Evolutionary conservation across 1,140 invertebrate genomes (phyloP).

Genomic region (Drosophila lini): DNA sequence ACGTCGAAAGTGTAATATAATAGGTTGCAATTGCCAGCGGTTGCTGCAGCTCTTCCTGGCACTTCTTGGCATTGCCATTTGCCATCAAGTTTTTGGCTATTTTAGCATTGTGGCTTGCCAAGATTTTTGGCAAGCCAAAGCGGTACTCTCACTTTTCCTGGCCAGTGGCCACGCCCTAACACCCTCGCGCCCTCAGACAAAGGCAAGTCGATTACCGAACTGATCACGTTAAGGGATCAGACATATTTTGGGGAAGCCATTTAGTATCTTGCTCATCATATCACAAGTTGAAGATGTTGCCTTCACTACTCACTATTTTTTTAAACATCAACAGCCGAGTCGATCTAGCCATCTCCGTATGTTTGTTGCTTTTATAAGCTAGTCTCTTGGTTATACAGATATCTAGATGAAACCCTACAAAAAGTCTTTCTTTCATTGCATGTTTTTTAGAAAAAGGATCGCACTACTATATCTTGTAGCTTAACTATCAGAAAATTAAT

Average conservation of each 20-base stretch:
- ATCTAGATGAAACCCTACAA: background rate
- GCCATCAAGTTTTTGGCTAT: constrained; percentile 18
- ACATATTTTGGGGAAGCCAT: constrained; percentile 25
- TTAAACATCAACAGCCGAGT: background rate
- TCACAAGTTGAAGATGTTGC: no score
- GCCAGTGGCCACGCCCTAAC: constrained; percentile 39
- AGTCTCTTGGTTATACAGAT: background rate
- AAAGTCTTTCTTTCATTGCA: background rate
- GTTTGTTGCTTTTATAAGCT: background rate
- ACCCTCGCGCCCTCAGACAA: background rate
- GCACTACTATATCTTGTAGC: background rate
- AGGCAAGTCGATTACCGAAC: constrained; percentile 44
- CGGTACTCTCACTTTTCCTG: constrained; percentile 17
- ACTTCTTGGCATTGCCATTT: constrained; percentile 46
- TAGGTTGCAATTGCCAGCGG: constrained; percentile 57
- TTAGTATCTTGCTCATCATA: no score
- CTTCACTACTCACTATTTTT: no score
- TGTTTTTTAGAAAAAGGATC: no score
- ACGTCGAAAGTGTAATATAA: constrained; percentile 75
- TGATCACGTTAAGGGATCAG: constrained; percentile 50
- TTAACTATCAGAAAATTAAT: no score
- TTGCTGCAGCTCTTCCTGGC: constrained; percentile 38
- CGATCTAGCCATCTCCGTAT: background rate
- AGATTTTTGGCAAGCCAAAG: constrained; percentile 16
- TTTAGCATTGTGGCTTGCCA: constrained; percentile 28